A percentile compares a stretch with the other conserved stretches of the same genome.
phyloP scores from a whole-genome alignment of 1,140 invertebrate genomes.

The Cyclina sinensis region DNA sequence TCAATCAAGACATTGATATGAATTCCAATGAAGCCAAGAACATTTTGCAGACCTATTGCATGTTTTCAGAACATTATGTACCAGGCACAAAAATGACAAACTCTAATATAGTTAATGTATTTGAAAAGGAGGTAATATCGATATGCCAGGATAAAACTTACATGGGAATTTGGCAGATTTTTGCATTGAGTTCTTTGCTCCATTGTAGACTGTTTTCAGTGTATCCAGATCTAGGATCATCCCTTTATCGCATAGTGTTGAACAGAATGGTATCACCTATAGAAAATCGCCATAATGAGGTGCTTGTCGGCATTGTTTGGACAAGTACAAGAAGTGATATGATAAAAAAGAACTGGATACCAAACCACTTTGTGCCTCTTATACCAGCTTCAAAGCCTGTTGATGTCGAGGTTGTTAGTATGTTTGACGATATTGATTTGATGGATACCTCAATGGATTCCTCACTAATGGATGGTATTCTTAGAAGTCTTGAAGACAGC shows the following conservation, averaged over 20 bases:
- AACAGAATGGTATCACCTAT: conserved; percentile 13
- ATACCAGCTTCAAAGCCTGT: neutral
- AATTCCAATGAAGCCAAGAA: conserved; percentile 14
- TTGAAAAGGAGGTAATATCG: conserved; percentile 13
- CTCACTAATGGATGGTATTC: too few relatives aligned
- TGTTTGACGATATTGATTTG: too few relatives aligned
- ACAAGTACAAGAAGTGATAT: neutral
- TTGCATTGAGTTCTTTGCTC: neutral
- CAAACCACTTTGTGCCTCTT: conserved; percentile 26
- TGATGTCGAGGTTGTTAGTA: too few relatives aligned
- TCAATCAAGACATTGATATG: neutral
- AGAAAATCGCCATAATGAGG: neutral
- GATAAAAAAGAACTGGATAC: neutral
- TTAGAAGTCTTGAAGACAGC: too few relatives aligned
- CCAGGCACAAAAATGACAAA: too few relatives aligned
- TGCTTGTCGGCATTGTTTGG: neutral
- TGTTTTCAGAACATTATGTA: too few relatives aligned
- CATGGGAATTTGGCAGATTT: conserved; percentile 42
- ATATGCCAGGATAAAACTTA: conserved; percentile 11
- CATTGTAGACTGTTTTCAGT: conserved; percentile 2
- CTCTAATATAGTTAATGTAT: neutral
- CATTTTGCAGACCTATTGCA: conserved; percentile 2
- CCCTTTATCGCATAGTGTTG: neutral
- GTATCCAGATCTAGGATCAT: neutral
- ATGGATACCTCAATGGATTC: too few relatives aligned